Conservation (phyloP, 2,113 vertebrate species). For the Elephas maximus region DNA sequence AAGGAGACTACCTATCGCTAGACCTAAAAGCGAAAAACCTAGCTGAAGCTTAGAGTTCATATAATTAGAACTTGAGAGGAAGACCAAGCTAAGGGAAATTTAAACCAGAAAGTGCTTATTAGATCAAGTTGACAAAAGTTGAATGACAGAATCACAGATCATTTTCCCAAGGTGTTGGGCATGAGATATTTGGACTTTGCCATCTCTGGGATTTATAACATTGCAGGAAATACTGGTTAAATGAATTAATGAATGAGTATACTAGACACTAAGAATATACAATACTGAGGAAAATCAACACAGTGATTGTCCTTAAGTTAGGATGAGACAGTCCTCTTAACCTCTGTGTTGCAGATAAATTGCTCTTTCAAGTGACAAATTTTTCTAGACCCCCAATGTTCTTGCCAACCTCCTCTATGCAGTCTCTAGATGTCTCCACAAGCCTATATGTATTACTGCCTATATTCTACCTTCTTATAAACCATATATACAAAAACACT, state of each 20-base stretch:
- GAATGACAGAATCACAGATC: slow-evolving; percentile 17
- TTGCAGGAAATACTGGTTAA: slow-evolving; percentile 38
- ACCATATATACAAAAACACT: slow-evolving; percentile 60
- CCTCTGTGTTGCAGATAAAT: neutral
- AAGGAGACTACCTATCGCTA: neutral
- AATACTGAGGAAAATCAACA: neutral
- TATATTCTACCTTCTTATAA: slow-evolving; percentile 56
- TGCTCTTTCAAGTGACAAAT: neutral
- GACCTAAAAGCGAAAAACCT: neutral
- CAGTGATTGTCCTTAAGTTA: neutral
- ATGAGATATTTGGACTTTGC: neutral
- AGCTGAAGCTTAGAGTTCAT: neutral
- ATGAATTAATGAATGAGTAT: neutral
- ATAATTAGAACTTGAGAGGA: neutral
- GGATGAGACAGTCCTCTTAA: neutral
- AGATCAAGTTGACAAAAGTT: neutral
- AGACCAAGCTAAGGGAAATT: neutral
- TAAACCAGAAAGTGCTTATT: neutral
- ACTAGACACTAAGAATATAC: neutral
- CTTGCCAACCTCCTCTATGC: neutral
- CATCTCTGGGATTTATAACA: neutral
- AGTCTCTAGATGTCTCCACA: slow-evolving; percentile 10
- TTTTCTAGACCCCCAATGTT: slow-evolving; percentile 22
- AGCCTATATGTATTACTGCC: slow-evolving; percentile 14
- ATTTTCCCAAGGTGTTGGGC: slow-evolving; percentile 2